Conservation (phyloP, 2,888 invertebrate species). For the Drosophila meridiana region DNA sequence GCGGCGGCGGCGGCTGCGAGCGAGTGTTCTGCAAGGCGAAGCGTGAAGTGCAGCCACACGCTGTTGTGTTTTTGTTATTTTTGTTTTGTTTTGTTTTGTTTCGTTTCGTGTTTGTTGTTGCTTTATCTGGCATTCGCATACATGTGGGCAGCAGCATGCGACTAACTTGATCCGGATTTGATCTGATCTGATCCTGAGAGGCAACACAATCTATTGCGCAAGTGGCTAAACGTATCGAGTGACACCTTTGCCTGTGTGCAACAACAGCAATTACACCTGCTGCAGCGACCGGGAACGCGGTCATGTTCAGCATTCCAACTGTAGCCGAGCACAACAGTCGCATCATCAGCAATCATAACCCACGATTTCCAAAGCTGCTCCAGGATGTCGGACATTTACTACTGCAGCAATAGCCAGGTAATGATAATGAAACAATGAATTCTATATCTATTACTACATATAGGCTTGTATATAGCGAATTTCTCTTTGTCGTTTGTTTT, state of each 20-base stretch:
- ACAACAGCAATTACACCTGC: conserved; percentile 37
- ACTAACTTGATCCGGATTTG: conserved; percentile 48
- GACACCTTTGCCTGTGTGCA: conserved; percentile 29
- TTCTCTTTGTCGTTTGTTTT: background rate
- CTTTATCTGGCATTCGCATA: conserved; percentile 18
- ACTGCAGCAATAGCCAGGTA: conserved; percentile 77
- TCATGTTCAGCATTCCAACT: conserved; percentile 54
- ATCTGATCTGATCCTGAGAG: conserved; percentile 43
- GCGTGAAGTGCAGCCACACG: conserved; percentile 74
- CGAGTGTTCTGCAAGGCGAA: conserved; percentile 78
- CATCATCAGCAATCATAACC: background rate
- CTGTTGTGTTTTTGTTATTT: conserved; percentile 44
- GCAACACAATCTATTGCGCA: conserved; percentile 50
- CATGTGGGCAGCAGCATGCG: conserved; percentile 51
- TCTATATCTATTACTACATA: no score
- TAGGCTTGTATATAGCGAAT: no score
- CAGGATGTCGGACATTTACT: conserved; percentile 80
- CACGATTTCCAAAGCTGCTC: conserved; percentile 14
- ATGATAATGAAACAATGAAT: background rate
- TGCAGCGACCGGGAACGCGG: conserved; percentile 46
- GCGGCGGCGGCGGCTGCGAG: conserved; percentile 25
- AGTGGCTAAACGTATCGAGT: conserved; percentile 28
- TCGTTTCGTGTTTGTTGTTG: background rate
- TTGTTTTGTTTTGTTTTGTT: conserved; percentile 10
- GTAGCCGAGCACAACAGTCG: conserved; percentile 21